These are phyloP conservation scores for Gryon sp. DNA, from an alignment of 1,140 invertebrate genomes.

Conservation along the genomic window DNA sequence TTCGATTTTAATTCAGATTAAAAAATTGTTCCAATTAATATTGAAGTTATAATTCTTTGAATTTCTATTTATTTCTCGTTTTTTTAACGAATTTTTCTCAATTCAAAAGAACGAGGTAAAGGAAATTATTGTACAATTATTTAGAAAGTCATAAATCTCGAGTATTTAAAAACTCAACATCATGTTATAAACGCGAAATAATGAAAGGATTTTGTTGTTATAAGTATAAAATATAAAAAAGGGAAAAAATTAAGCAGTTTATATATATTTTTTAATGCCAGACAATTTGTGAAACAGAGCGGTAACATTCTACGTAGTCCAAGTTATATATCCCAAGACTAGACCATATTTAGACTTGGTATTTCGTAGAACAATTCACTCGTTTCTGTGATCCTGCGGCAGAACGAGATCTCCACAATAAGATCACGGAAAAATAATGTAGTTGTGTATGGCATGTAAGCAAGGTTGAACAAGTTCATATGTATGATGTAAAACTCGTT, in stretches of 20 bases:
- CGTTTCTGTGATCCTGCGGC: slow-evolving; percentile 41
- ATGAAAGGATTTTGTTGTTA: no score
- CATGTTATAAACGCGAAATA: no score
- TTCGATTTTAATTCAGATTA: slow-evolving; percentile 3
- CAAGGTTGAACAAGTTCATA: slow-evolving; percentile 18
- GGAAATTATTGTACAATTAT: no score
- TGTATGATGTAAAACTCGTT: slow-evolving; percentile 14
- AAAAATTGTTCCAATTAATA: not conserved
- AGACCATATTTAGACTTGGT: slow-evolving; percentile 58
- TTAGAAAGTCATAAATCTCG: no score
- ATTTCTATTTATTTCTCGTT: no score
- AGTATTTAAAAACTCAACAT: no score
- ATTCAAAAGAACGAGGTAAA: no score
- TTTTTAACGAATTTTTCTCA: no score
- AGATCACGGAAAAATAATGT: slow-evolving; percentile 45
- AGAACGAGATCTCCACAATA: slow-evolving; percentile 49
- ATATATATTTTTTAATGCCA: slow-evolving; percentile 46
- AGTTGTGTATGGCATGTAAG: slow-evolving; percentile 29
- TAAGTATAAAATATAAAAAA: no score
- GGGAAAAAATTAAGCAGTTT: no score
- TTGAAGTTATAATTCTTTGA: not conserved
- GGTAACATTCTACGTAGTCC: slow-evolving; percentile 25
- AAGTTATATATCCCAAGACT: slow-evolving; percentile 53
- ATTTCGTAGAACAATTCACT: slow-evolving; percentile 47
- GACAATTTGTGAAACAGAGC: slow-evolving; percentile 50